Evolutionary conservation across 64 coral and sea anemone species (phyloP), one percentile per base, ranked within the genome.

Genomic region (Astreopora myriophthalma): DNA sequence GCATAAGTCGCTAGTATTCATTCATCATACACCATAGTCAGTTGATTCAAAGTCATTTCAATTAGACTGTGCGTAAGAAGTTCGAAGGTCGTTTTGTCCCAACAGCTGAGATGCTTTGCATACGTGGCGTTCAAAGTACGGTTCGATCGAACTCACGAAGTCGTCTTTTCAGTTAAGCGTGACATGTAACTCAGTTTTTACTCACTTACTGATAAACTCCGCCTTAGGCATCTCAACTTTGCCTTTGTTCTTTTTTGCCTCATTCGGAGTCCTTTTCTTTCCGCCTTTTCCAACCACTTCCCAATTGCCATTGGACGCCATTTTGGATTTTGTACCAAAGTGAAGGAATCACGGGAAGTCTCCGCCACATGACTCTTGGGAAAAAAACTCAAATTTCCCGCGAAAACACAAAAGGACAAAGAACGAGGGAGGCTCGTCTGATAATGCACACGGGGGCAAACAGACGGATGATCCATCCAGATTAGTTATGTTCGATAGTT

Each of bases 241-340:
- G 34, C 52, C 25, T 52, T 85, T 92, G 31, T 92, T 84, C 73
- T 92, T 92, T 69, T 92, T 92, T 28, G 72, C 73, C 33, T 92
- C 81, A 70, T 65, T 55, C n/a, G 71, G 37, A 48, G 69, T n/a
- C 16, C 69, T 61, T 68, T 76, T 92, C 72, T 92, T 92, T 37
- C 70, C 77, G 2, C 48, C 65, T 64, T 92, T 92, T 8, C 90
- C 90, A 31, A 92, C 90, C 19, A 92, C 90, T 76, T 92, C 90
- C 90, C 90, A 92, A 22, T 92, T 85, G 28, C 81, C 90, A 27
- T 49, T 17, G 62, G 76, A 69, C 89, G 89, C 90, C 90, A 92
- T 92, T 76, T 92, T 92, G 90, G 39, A 74, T 75, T 87, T 73
- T 8, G 55, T n/a, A n/a, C n/a, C 30, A 55, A 65, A 3, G 9